Conservation (phyloP, 2,797 vertebrate genomes). For the Peromyscus melanophrys region DNA sequence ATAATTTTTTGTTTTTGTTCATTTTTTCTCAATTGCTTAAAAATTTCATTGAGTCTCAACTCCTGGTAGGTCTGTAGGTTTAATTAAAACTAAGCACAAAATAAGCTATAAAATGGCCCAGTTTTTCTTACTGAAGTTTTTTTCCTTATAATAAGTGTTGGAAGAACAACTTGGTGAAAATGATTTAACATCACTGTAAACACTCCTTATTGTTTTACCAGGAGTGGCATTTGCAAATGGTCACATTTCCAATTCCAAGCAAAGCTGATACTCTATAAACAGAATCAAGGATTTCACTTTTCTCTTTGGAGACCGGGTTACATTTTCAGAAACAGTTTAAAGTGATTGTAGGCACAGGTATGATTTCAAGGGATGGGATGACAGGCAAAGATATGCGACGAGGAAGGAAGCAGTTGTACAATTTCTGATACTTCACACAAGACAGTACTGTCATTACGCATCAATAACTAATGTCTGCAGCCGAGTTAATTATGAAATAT, state of each 20-base stretch:
- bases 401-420: background rate
- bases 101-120: background rate
- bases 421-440: constrained; percentile 5
- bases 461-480: background rate
- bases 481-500: constrained; percentile 48
- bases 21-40: constrained; percentile 41
- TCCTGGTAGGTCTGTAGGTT: background rate
- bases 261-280: background rate
- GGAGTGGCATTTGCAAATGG: background rate
- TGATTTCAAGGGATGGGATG: background rate
- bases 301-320: background rate
- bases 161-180: background rate
- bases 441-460: background rate
- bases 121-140: background rate
- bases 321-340: background rate
- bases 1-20: background rate
- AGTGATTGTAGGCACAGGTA: background rate
- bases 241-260: background rate
- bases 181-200: background rate
- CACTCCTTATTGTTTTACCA: background rate
- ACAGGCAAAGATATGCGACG: background rate
- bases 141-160: background rate
- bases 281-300: background rate
- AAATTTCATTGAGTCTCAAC: background rate
- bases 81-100: background rate